A percentile compares a stretch with the other conserved stretches of the same genome.
Conservation (phyloP, 1,140 invertebrate species). For the Euwallacea fornicatus region DNA sequence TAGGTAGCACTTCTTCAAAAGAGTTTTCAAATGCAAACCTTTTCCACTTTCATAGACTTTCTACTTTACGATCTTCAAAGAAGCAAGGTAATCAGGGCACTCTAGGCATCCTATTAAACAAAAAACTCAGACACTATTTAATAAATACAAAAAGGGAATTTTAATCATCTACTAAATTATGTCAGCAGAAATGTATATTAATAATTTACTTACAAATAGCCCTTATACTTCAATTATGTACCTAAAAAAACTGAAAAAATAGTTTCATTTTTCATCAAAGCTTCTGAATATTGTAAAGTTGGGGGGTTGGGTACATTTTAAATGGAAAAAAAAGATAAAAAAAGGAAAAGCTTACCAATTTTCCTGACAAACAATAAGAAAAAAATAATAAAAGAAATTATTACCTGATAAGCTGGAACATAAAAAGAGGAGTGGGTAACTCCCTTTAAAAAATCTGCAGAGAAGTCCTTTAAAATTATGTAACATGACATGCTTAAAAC, state of each 20-base stretch:
- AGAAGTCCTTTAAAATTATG: slow-evolving; percentile 17
- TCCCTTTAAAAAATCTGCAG: slow-evolving; percentile 9
- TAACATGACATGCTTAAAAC: slow-evolving; percentile 18
- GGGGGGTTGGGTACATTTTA: too few species aligned
- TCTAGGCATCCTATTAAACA: slow-evolving; percentile 17
- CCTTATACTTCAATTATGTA: neutral
- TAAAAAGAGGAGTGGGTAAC: neutral
- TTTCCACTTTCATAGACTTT: neutral
- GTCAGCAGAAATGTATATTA: too few species aligned
- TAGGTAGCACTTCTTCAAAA: neutral
- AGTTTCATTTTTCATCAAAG: neutral
- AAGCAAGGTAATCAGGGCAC: neutral
- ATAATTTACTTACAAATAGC: too few species aligned
- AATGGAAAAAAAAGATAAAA: slow-evolving; percentile 3
- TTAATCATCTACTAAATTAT: neutral
- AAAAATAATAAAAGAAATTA: slow-evolving; percentile 31
- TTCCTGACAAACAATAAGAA: slow-evolving; percentile 19
- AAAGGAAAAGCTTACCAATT: slow-evolving; percentile 36
- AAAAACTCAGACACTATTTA: slow-evolving; percentile 13
- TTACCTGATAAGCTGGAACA: slow-evolving; percentile 33
- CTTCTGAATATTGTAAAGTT: too few species aligned
- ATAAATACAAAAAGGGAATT: neutral
- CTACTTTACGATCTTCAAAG: too few species aligned
- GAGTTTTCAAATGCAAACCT: neutral
- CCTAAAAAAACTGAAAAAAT: slow-evolving; percentile 1